A percentile compares a stretch with the other conserved stretches of the same genome.
Evolutionary conservation across 2,797 vertebrate species (phyloP).

Genomic region (Sebastes kiyomatsui): DNA sequence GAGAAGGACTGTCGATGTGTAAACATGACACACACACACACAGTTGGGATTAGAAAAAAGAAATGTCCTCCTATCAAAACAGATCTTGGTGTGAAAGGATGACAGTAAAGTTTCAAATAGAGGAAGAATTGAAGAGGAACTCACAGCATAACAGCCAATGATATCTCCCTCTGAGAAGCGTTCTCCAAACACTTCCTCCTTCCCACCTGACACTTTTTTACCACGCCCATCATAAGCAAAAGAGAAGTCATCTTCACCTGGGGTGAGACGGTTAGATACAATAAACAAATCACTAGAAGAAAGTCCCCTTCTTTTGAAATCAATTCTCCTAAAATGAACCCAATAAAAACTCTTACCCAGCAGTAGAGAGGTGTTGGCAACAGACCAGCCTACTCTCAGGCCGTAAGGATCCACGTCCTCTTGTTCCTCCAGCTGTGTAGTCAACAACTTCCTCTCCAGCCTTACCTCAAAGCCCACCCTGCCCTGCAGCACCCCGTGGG

Average conservation of each 20-base stretch:
- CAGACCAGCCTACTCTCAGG: conserved; percentile 91
- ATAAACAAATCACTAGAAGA: not conserved
- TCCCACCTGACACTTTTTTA: conserved; percentile 83
- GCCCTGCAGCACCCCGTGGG: conserved; percentile 86
- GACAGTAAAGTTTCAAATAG: not conserved
- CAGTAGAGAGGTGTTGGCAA: conserved; percentile 80
- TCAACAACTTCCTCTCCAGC: conserved; percentile 84
- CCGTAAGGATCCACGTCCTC: conserved; percentile 71
- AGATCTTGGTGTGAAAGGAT: not conserved
- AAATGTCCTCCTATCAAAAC: not conserved
- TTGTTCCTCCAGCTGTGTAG: conserved; percentile 57
- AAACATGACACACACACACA: conserved; percentile 2
- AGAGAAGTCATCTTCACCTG: conserved; percentile 89
- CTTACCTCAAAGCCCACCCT: conserved; percentile 90
- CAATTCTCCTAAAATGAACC: not conserved
- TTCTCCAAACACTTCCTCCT: conserved; percentile 87
- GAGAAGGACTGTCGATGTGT: conserved; percentile 81
- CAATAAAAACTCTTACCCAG: conserved; percentile 81
- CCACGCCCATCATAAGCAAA: conserved; percentile 88
- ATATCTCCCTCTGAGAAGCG: conserved; percentile 88
- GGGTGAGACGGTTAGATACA: not conserved
- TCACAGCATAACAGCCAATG: conserved; percentile 91
- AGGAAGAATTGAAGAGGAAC: conserved; percentile 42
- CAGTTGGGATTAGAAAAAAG: not conserved
- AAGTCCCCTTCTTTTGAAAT: not conserved